A percentile compares a stretch with the other conserved stretches of the same genome.
Conservation (phyloP, 2,113 vertebrate genomes). For the Halcyon malimbica region DNA sequence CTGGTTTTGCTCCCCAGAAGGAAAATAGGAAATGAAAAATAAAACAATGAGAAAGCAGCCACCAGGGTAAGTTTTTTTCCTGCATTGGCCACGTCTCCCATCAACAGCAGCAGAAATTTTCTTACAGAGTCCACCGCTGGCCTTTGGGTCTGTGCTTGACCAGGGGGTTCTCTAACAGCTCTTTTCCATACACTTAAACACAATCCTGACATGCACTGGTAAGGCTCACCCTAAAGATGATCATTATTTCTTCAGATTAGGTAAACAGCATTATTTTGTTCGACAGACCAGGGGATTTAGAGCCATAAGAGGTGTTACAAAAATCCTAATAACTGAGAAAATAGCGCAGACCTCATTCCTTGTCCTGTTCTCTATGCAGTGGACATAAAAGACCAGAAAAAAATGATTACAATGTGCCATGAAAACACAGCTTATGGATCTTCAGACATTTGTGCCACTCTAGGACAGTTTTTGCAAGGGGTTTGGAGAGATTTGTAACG, state of each 20-base stretch:
- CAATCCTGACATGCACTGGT: neutral
- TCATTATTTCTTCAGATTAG: neutral
- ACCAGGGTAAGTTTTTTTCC: neutral
- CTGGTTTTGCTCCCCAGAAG: neutral
- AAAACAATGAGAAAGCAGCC: neutral
- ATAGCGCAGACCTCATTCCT: neutral
- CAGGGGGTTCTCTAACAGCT: neutral
- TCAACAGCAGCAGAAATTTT: neutral
- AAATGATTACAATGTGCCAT: fast-evolving
- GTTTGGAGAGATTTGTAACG: fast-evolving
- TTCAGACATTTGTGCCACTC: neutral
- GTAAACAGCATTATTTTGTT: neutral
- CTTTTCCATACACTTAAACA: neutral
- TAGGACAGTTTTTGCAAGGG: neutral
- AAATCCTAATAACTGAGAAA: neutral
- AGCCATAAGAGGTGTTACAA: neutral
- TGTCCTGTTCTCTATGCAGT: neutral
- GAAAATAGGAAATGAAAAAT: neutral
- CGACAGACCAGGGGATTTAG: neutral
- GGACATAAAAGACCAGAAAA: neutral
- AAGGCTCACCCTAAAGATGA: neutral
- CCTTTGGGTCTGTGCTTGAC: neutral
- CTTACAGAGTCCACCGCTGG: too few relatives aligned
- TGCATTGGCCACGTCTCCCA: neutral
- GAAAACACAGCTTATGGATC: fast-evolving